phyloP scores from a whole-genome alignment of 2,888 invertebrate genomes.

The Stictocephala bisonia region DNA sequence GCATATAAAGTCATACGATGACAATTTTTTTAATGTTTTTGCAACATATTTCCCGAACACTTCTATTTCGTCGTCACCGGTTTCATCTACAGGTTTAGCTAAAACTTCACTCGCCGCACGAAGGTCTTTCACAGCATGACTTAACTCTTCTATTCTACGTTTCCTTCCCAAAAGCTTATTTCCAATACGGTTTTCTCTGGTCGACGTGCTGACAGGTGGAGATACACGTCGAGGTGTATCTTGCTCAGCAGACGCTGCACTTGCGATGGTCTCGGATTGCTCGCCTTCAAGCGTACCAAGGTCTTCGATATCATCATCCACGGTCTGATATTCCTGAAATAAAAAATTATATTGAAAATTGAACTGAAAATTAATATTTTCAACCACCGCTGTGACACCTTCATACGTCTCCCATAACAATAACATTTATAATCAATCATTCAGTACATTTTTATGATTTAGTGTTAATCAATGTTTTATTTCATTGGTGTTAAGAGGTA shows the following conservation, averaged over 20 bases:
- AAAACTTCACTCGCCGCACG: too few species aligned
- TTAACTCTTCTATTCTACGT: neutral
- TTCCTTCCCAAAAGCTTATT: neutral
- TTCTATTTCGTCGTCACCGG: neutral
- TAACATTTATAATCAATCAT: too few species aligned
- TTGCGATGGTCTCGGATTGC: neutral
- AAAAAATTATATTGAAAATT: too few species aligned
- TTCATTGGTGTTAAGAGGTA: too few species aligned
- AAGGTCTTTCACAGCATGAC: neutral
- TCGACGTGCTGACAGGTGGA: too few species aligned
- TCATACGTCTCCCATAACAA: too few species aligned
- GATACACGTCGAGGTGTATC: neutral
- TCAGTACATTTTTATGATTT: too few species aligned
- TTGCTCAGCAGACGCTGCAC: neutral
- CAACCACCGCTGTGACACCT: too few species aligned
- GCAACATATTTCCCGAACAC: neutral
- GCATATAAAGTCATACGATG: neutral
- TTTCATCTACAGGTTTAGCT: neutral
- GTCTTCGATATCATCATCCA: neutral
- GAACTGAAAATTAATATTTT: too few species aligned
- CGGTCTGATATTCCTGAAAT: constrained; percentile 8
- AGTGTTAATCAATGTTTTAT: too few species aligned
- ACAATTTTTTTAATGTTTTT: neutral
- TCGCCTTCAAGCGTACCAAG: neutral
- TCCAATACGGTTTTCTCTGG: neutral